These are phyloP conservation scores for Caprella mutica DNA, from an alignment of 2,888 invertebrate species.

Conservation along the genomic window DNA sequence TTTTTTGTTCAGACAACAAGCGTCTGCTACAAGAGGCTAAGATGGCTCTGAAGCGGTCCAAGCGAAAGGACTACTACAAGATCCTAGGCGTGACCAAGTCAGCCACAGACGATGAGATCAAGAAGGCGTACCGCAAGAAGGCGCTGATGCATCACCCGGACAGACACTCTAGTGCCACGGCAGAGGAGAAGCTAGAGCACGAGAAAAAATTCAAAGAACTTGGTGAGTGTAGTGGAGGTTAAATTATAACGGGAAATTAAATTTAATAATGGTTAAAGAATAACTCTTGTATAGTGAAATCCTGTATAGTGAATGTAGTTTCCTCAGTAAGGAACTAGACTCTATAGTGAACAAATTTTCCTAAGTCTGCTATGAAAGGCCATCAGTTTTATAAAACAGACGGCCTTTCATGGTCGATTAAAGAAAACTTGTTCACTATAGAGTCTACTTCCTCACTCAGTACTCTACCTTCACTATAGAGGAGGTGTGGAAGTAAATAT, in stretches of 20 bases:
- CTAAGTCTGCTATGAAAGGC: too few species aligned
- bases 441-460: too few species aligned
- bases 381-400: too few species aligned
- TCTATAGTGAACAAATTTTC: too few species aligned
- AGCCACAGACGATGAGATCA: constrained; percentile 72
- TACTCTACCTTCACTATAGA: too few species aligned
- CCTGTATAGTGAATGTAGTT: too few species aligned
- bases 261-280: constrained; percentile 43
- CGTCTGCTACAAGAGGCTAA: constrained; percentile 75
- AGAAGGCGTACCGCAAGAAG: constrained; percentile 82
- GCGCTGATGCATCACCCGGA: constrained; percentile 88
- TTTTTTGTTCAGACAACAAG: constrained; percentile 53
- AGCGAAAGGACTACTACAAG: constrained; percentile 92
- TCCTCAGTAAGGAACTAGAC: too few species aligned
- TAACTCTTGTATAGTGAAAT: too few species aligned
- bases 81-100: constrained; percentile 69
- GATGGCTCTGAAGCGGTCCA: constrained; percentile 73
- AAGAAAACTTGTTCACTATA: too few species aligned
- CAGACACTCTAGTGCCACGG: constrained; percentile 76
- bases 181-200: constrained; percentile 73
- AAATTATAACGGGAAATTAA: constrained; percentile 80
- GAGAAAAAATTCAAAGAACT: constrained; percentile 90
- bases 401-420: too few species aligned
- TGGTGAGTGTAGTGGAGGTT: too few species aligned
- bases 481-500: too few species aligned